Conservation (phyloP, 2,888 invertebrate genomes). For the Euclidia mi region DNA sequence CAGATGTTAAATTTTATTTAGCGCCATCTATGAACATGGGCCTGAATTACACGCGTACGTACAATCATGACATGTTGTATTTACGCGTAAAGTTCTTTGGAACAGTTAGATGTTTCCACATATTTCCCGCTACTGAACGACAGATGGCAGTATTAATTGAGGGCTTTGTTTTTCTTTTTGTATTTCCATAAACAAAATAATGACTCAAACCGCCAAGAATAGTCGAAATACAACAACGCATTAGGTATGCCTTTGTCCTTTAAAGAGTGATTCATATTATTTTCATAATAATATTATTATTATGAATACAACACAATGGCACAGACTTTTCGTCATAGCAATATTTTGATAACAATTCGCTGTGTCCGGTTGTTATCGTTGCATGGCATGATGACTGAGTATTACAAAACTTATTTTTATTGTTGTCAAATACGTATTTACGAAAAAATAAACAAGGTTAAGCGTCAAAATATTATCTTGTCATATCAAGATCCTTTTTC, state of each 20-base stretch:
- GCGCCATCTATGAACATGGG: slow-evolving; percentile 40
- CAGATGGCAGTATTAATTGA: slow-evolving; percentile 56
- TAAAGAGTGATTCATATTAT: slow-evolving; percentile 19
- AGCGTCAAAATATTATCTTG: too few relatives aligned
- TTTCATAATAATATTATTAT: background rate
- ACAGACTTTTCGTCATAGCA: too few relatives aligned
- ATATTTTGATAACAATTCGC: background rate
- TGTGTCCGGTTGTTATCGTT: slow-evolving; percentile 6
- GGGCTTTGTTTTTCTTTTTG: slow-evolving; percentile 16
- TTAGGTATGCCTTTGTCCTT: slow-evolving; percentile 36
- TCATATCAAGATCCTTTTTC: too few relatives aligned
- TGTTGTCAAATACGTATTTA: too few relatives aligned
- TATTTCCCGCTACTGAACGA: slow-evolving; percentile 50
- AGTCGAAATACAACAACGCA: slow-evolving; percentile 24
- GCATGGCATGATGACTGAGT: background rate
- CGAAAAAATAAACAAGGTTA: too few relatives aligned
- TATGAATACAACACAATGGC: too few relatives aligned
- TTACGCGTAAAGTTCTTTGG: too few relatives aligned
- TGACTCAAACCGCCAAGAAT: slow-evolving; percentile 35
- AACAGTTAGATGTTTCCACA: too few relatives aligned
- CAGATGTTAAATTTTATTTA: slow-evolving; percentile 7
- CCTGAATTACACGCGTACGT: background rate
- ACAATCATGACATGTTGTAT: too few relatives aligned
- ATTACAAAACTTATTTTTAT: background rate
- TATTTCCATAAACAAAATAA: slow-evolving; percentile 20